phyloP scores from a whole-genome alignment of 2,888 invertebrate species.

The Pimpla rufipes region DNA sequence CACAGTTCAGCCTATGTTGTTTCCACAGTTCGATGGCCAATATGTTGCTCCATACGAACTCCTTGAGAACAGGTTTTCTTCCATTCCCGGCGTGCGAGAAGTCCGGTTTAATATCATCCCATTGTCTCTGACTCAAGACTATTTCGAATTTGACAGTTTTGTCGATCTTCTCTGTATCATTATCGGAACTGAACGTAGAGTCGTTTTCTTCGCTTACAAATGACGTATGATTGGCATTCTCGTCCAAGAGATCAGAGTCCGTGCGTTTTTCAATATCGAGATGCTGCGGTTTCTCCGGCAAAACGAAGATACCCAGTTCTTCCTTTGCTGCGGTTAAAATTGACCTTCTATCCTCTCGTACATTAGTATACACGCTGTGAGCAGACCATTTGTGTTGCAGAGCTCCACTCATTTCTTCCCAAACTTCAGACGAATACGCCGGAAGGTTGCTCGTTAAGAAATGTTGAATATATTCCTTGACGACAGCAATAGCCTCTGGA shows the following conservation, averaged over 20 bases:
- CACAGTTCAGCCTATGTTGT: slow-evolving; percentile 57
- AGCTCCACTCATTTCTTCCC: slow-evolving; percentile 27
- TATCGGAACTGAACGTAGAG: neutral
- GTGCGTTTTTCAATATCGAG: neutral
- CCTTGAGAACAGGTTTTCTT: neutral
- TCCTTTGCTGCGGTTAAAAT: slow-evolving; percentile 16
- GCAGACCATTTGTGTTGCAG: neutral
- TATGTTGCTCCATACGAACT: slow-evolving; percentile 50
- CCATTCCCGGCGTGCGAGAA: neutral
- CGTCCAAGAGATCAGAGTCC: neutral
- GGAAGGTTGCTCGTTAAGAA: neutral
- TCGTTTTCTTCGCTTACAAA: neutral
- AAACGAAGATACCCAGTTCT: neutral
- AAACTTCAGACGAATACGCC: neutral
- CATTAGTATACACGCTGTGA: slow-evolving; percentile 14
- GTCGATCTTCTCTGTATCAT: neutral
- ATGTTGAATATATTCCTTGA: slow-evolving; percentile 16
- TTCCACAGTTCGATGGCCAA: slow-evolving; percentile 61
- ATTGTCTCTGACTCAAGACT: slow-evolving; percentile 39
- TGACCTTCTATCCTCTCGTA: slow-evolving; percentile 1
- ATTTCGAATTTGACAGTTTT: slow-evolving; percentile 26
- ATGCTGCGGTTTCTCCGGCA: too few relatives aligned
- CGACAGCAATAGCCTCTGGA: neutral
- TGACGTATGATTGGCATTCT: neutral
- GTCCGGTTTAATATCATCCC: slow-evolving; percentile 37